Evolutionary conservation across 2,797 vertebrate species (phyloP).

Genomic region (Fistularia commersonii): DNA sequence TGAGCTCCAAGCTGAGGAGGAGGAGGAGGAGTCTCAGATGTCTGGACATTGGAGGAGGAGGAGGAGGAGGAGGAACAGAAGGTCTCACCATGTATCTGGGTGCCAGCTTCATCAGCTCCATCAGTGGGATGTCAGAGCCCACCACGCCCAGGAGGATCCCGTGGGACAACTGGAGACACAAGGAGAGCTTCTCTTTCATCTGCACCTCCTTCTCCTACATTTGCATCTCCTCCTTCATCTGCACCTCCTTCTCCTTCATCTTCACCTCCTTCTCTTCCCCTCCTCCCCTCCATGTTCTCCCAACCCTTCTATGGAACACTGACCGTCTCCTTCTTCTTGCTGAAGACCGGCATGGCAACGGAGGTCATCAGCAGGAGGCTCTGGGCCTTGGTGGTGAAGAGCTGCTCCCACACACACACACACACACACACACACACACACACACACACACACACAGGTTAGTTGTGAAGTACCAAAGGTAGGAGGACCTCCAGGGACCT

Average conservation of each 20-base stretch:
- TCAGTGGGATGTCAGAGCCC: slow-evolving; percentile 89
- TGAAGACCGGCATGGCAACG: slow-evolving; percentile 96
- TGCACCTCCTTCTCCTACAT: neutral
- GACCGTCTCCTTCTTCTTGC: slow-evolving; percentile 96
- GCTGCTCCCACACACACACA: slow-evolving; percentile 66
- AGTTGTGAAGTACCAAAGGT: neutral
- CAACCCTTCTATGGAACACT: slow-evolving; percentile 6
- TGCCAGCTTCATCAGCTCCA: slow-evolving; percentile 89
- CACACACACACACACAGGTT: neutral
- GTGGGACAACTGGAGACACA: slow-evolving; percentile 81
- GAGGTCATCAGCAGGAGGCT: slow-evolving; percentile 91
- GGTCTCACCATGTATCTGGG: slow-evolving; percentile 90
- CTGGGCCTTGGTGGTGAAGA: slow-evolving; percentile 85
- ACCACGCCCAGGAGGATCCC: slow-evolving; percentile 96
- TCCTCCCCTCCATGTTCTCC: neutral
- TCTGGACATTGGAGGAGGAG: too few species aligned
- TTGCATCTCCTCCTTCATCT: neutral
- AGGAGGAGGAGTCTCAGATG: too few species aligned
- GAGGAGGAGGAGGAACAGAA: neutral
- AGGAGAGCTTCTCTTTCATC: neutral
- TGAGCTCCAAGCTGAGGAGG: slow-evolving; percentile 87
- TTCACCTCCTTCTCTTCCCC: too few species aligned
- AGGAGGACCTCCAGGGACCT: too few species aligned
- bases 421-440: neutral
- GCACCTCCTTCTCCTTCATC: too few species aligned